Conservation (phyloP, 2,113 vertebrate genomes). For the Piaya cayana region DNA sequence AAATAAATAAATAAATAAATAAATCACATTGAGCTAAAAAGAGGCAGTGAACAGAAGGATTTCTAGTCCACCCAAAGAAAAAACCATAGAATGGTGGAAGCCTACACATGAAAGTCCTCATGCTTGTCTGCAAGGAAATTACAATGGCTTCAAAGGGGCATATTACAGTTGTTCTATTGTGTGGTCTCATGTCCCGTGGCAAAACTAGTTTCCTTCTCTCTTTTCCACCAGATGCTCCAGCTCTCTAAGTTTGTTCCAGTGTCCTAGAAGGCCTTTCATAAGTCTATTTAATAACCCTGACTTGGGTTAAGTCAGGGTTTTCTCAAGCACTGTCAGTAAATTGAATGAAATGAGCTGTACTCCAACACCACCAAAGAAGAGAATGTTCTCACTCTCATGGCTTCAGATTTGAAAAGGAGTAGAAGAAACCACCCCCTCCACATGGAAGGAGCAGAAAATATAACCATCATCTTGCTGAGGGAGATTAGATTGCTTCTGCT, state of each 20-base stretch:
- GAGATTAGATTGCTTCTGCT: background rate
- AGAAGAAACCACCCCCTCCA: background rate
- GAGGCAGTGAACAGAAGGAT: background rate
- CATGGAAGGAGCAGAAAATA: background rate
- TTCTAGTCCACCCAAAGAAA: background rate
- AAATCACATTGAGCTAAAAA: background rate
- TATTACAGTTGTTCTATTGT: background rate
- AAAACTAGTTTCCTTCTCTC: background rate
- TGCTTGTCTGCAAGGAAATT: background rate
- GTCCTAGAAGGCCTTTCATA: background rate
- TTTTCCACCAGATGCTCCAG: background rate
- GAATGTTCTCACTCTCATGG: background rate
- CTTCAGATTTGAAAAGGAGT: background rate
- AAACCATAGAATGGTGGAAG: background rate
- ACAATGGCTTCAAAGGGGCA: background rate
- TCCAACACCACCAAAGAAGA: background rate
- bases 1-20: too few species aligned
- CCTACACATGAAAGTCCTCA: background rate
- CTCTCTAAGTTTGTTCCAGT: background rate
- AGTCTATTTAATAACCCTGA: background rate
- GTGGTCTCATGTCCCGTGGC: background rate
- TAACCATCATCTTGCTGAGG: background rate
- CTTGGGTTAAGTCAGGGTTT: background rate
- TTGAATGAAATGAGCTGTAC: background rate
- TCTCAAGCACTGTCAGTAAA: background rate